Evolutionary conservation across 2,888 invertebrate genomes (phyloP), one percentile per base, ranked within the genome.

Genomic region (Drosophila kambysellisi): DNA sequence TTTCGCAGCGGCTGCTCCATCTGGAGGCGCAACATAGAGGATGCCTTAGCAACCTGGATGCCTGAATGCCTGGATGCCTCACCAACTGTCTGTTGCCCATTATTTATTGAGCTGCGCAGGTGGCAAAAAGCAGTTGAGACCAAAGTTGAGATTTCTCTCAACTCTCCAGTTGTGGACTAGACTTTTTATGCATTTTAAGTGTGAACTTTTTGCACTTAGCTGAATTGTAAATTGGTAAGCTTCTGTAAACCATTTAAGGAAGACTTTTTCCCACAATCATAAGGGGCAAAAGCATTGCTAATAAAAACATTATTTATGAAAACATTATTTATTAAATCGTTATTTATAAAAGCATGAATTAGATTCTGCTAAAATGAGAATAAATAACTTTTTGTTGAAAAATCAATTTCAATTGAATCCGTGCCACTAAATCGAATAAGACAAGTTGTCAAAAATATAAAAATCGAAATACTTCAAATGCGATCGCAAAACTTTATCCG

Each of bases 41-140:
- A 30, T 33, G 58, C 48, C 57, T 17, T 11, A 1, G 29, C 53
- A 20, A 15, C 6, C 35, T 53, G 25, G 64, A 15, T 43, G 4
- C 20, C 39, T 39, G 35, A 4, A 12, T 39, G 15, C 17, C 48
- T 8, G 48, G 9, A 3, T 5, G 50, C 17, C 25, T 25, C 20
- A 46, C 46, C 46, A 46, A 51, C 46, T 20, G 48, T 29, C 48
- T 33, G 54, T n/a, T 39, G n/a, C 12, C 11, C 52, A 71, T 86
- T 83, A 90, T 86, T 90, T 90, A 90, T 86, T 90, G 82, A 64
- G 75, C 80, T 64, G 74, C 86, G 88, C 91, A 91, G 86, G 86
- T 87, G 86, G 90, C 89, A 76, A 59, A 76, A 59, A 60, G 39
- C 60, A 20, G 29, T 50, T n/a, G 20, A 39, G 62, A 51, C 46